Evolutionary conservation across 1,140 invertebrate species (phyloP), one percentile per base, ranked within the genome.

Genomic region (Sinonovacula constricta): DNA sequence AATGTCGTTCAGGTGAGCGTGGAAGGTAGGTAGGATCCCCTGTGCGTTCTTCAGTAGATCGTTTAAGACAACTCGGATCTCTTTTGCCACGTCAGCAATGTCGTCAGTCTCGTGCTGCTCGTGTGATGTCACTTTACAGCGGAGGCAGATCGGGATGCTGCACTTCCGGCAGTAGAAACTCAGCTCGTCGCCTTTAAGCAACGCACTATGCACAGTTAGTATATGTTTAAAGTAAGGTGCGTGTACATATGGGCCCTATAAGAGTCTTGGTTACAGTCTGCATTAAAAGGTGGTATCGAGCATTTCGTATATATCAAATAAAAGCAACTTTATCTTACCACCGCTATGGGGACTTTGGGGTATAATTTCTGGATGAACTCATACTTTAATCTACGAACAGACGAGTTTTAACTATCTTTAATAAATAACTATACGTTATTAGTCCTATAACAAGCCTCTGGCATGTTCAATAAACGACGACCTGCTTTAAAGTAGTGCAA

Each of bases 111-210:
- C 31, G 36, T 77, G 74, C 24, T 77, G 63, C 33, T 77, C 74
- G 63, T 77, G 74, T 18, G 60, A 45, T 3, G 74, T 77, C 12
- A 77, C 74, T 33, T 77, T 77, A 26, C 74, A 77, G 28, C 74
- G 74, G 4, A 77, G 63, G 39, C 74, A 77, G 26, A 77, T 68
- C 4, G 74, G 74, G 14, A 77, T 60, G 0, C 53, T 22, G 49
- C 74, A 77, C 51, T 68, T 67, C 30, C 74, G 51, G 63, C 74
- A 77, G 33, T 68, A 77, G 74, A 77, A 77, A 24, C 63, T 67
- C 34, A 77, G 30, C 74, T 77, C 74, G n/a, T 77, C 74, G n/a
- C 65, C 65, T 74, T 36, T 1, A 68, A 56, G 10, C 10, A 59
- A 18, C 26, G 12, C 12, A 26, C 26, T 59, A 24, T 59, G 12